Conservation (phyloP, 2,113 vertebrate species). For the Onychostruthus taczanowskii region DNA sequence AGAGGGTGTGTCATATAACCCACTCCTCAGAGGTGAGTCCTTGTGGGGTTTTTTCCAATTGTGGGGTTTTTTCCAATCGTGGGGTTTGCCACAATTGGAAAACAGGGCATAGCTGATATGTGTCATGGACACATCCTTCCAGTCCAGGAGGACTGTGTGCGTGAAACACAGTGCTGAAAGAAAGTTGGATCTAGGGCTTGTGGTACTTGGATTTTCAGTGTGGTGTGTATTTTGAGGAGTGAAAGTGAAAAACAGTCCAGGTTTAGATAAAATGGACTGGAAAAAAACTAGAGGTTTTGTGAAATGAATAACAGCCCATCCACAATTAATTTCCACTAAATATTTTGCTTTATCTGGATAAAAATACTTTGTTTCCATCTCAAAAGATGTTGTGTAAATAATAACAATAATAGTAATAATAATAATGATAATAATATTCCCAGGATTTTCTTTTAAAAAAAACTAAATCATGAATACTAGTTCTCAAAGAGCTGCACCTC, state of each 20-base stretch:
- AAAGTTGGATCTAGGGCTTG: background rate
- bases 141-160: background rate
- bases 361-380: background rate
- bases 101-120: background rate
- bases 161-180: background rate
- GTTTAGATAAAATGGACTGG: background rate
- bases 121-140: background rate
- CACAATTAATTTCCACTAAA: background rate
- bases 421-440: background rate
- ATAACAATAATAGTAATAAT: background rate
- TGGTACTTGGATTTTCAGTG: background rate
- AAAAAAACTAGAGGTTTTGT: background rate
- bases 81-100: background rate
- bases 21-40: background rate
- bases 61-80: too few relatives aligned
- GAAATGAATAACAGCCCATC: background rate
- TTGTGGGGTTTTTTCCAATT: background rate
- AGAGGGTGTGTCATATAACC: background rate
- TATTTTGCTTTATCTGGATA: background rate
- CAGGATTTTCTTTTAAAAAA: background rate
- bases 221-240: background rate
- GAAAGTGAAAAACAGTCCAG: background rate
- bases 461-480: background rate
- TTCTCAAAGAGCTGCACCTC: background rate
- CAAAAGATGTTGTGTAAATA: background rate